A percentile compares a stretch with the other conserved stretches of the same genome.
These are phyloP conservation scores for Polypedilum vanderplanki DNA, from an alignment of 1,140 invertebrate species.

Conservation along the genomic window DNA sequence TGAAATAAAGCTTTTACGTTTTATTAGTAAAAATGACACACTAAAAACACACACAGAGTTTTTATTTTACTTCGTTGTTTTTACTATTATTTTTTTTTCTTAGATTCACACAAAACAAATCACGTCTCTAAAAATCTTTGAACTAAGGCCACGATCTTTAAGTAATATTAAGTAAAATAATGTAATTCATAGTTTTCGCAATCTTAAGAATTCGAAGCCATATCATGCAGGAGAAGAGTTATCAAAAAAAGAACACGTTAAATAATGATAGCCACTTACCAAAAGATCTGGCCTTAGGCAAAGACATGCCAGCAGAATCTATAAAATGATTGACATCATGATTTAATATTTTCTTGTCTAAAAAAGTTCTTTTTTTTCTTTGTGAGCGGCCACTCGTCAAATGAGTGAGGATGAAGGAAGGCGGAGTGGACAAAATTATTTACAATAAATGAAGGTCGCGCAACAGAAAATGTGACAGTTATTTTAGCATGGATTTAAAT, in stretches of 20 bases:
- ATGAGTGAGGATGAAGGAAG: background rate
- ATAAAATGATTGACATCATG: conserved; percentile 43
- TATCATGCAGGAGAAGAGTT: background rate
- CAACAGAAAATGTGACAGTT: too few relatives aligned
- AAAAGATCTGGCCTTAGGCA: conserved; percentile 61
- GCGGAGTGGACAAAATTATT: background rate
- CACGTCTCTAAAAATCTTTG: background rate
- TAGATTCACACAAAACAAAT: background rate
- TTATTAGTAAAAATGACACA: background rate
- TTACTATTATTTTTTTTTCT: too few relatives aligned
- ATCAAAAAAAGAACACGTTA: background rate
- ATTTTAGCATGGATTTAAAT: too few relatives aligned
- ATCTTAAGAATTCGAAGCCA: background rate
- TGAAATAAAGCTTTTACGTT: background rate
- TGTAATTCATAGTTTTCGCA: too few relatives aligned
- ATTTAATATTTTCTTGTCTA: conserved; percentile 4
- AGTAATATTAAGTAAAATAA: background rate
- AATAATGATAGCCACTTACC: conserved; percentile 47
- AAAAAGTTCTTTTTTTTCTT: background rate
- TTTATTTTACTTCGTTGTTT: too few relatives aligned
- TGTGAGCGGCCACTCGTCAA: background rate
- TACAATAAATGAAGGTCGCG: too few relatives aligned
- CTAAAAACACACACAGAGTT: background rate
- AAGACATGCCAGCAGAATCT: conserved; percentile 63
- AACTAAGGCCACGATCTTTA: background rate